Percentiles rank a stretch among this genome's conserved stretches.
These are phyloP conservation scores for Lepus townsendii DNA, from an alignment of 2,797 vertebrate genomes.

Conservation along the genomic window DNA sequence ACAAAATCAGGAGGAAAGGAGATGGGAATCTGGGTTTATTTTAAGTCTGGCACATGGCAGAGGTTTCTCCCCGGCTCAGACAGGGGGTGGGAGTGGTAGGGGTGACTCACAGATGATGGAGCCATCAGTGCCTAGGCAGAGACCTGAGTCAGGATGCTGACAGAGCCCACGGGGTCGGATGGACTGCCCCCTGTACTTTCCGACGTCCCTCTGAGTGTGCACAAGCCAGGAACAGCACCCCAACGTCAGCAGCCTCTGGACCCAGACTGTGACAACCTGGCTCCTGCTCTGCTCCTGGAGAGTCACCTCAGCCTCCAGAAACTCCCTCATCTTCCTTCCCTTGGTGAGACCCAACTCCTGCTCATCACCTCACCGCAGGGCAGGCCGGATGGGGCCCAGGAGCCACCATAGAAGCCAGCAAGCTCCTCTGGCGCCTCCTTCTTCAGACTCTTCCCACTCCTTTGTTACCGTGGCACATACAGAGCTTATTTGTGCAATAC, in stretches of 20 bases:
- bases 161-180: neutral
- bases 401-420: neutral
- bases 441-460: neutral
- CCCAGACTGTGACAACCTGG: neutral
- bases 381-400: neutral
- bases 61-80: constrained; percentile 69
- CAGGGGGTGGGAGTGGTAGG: neutral
- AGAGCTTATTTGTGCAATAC: neutral
- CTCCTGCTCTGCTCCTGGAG: neutral
- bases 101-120: constrained; percentile 80
- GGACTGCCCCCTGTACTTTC: constrained; percentile 21
- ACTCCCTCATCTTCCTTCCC: constrained; percentile 19
- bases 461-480: neutral
- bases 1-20: constrained; percentile 10
- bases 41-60: constrained; percentile 51
- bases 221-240: neutral
- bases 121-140: constrained; percentile 52
- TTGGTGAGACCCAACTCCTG: neutral
- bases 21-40: constrained; percentile 63
- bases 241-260: constrained; percentile 28
- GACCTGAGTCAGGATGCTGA: constrained; percentile 76
- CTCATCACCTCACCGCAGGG: neutral
- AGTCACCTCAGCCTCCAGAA: neutral
- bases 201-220: neutral
- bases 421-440: neutral